A percentile compares a stretch with the other conserved stretches of the same genome.
phyloP scores from a whole-genome alignment of 1,140 invertebrate genomes.

The Drosophila sproati region DNA sequence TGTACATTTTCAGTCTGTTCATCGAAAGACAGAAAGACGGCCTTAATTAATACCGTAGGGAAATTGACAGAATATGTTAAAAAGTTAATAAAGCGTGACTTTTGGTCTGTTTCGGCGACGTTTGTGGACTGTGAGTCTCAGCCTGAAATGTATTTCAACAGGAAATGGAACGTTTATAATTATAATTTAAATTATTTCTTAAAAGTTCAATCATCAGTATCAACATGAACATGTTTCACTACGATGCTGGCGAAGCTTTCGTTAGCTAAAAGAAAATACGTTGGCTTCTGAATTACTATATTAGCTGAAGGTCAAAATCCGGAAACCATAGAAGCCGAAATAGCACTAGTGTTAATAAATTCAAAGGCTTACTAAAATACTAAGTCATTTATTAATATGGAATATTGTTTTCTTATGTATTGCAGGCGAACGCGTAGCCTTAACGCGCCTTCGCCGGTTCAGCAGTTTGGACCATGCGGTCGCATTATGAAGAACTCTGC shows the following conservation, averaged over 20 bases:
- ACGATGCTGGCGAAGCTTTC: no score
- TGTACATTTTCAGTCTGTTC: slow-evolving; percentile 24
- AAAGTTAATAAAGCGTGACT: slow-evolving; percentile 47
- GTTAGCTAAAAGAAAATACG: no score
- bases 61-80: slow-evolving; percentile 41
- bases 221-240: no score
- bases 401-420: slow-evolving; percentile 71
- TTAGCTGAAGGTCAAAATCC: slow-evolving; percentile 6
- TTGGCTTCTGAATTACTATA: no score
- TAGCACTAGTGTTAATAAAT: slow-evolving; percentile 22
- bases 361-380: slow-evolving; percentile 27
- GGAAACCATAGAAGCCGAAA: not conserved
- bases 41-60: slow-evolving; percentile 56
- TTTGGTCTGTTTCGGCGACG: slow-evolving; percentile 39
- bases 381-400: not conserved
- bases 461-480: slow-evolving; percentile 97
- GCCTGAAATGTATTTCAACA: not conserved
- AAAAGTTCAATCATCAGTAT: no score
- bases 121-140: not conserved
- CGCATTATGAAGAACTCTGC: slow-evolving; percentile 97
- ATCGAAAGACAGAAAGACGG: slow-evolving; percentile 15
- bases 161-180: not conserved
- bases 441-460: slow-evolving; percentile 96
- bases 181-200: no score
- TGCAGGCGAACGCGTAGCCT: slow-evolving; percentile 95